A percentile compares a stretch with the other conserved stretches of the same genome.
These are phyloP conservation scores for Eilema griseolum DNA, from an alignment of 2,888 invertebrate species.

Conservation along the genomic window DNA sequence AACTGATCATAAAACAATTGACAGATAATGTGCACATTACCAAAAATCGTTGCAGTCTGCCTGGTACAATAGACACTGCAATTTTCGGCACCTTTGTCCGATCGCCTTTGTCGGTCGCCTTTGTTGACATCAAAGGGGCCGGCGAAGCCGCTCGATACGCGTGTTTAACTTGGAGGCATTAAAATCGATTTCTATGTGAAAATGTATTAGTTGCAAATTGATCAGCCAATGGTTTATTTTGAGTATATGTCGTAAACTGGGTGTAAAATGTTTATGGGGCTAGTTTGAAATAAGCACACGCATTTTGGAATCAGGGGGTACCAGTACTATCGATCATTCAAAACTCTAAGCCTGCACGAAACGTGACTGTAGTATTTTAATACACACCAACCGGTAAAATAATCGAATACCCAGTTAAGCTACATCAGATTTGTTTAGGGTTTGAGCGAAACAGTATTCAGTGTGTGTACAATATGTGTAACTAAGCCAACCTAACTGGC, in stretches of 20 bases:
- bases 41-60: conserved; percentile 50
- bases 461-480: too few relatives aligned
- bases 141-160: conserved; percentile 74
- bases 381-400: background rate
- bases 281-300: conserved; percentile 17
- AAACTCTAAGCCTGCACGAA: background rate
- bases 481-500: too few relatives aligned
- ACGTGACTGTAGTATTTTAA: background rate
- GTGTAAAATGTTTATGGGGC: conserved; percentile 41
- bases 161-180: conserved; percentile 67
- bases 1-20: conserved; percentile 40
- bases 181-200: conserved; percentile 70
- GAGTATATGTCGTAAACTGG: conserved; percentile 17
- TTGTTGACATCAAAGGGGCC: conserved; percentile 76
- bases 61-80: conserved; percentile 61
- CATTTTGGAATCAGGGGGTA: background rate
- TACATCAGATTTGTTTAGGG: too few relatives aligned
- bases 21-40: conserved; percentile 29
- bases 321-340: background rate
- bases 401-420: too few relatives aligned
- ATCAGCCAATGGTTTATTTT: conserved; percentile 50
- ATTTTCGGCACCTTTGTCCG: conserved; percentile 77
- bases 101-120: conserved; percentile 76
- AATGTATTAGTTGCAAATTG: conserved; percentile 68
- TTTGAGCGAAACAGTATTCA: too few relatives aligned